Conservation (phyloP, 2,797 vertebrate genomes). For the Thunnus albacares region DNA sequence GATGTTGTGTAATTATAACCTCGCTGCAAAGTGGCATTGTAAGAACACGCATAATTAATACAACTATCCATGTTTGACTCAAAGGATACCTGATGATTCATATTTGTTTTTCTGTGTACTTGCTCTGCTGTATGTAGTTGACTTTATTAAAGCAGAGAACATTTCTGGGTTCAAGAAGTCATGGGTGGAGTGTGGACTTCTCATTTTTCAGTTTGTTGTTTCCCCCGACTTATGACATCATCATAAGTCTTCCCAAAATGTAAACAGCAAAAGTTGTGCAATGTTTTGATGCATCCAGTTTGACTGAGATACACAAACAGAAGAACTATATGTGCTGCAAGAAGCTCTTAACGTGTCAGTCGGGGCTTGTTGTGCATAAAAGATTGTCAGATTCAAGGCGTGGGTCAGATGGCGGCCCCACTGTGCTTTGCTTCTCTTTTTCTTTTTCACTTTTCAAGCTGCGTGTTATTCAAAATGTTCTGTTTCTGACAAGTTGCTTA, state of each 20-base stretch:
- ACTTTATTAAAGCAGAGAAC: background rate
- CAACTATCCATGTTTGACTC: slow-evolving; percentile 35
- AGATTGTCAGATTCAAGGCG: slow-evolving; percentile 30
- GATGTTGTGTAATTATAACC: slow-evolving; percentile 54
- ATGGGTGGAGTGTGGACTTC: background rate
- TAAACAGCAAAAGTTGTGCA: background rate
- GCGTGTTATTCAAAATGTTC: background rate
- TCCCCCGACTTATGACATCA: background rate
- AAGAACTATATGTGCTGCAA: background rate
- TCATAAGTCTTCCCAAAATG: background rate
- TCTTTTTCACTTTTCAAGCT: background rate
- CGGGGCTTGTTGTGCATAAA: background rate
- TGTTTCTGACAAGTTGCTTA: background rate
- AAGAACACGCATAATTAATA: slow-evolving; percentile 60
- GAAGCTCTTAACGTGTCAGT: background rate
- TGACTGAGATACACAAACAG: background rate
- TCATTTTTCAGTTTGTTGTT: background rate
- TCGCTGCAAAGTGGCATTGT: slow-evolving; percentile 24
- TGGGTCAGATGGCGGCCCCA: slow-evolving; percentile 17
- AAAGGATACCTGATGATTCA: slow-evolving; percentile 36
- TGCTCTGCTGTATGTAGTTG: background rate
- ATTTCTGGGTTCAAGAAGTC: slow-evolving; percentile 4
- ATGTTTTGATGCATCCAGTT: background rate
- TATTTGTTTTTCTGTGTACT: background rate
- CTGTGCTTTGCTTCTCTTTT: background rate